A percentile compares a stretch with the other conserved stretches of the same genome.
Evolutionary conservation across 2,888 invertebrate species (phyloP).

Genomic region (Cotesia congregata): DNA sequence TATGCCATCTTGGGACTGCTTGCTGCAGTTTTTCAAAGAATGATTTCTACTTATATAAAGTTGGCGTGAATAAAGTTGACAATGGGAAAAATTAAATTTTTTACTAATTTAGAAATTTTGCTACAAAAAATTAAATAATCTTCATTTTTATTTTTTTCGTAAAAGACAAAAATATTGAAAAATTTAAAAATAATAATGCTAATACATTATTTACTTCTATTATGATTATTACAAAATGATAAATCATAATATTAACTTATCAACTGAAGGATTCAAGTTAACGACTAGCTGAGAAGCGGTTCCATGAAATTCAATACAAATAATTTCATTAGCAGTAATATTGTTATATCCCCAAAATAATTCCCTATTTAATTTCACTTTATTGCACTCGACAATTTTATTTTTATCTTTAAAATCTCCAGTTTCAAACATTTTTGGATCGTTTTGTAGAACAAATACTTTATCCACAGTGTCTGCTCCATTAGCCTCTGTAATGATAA

Average conservation of each 20-base stretch:
- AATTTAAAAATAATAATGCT: slow-evolving; percentile 45
- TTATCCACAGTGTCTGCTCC: slow-evolving; percentile 81
- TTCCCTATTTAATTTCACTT: slow-evolving; percentile 64
- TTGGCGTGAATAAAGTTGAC: too few relatives aligned
- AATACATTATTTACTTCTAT: slow-evolving; percentile 44
- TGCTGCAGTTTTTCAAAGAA: too few relatives aligned
- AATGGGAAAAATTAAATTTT: too few relatives aligned
- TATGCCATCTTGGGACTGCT: too few relatives aligned
- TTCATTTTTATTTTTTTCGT: too few relatives aligned
- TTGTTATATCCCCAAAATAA: slow-evolving; percentile 83
- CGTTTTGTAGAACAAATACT: slow-evolving; percentile 87
- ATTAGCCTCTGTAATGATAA: slow-evolving; percentile 75
- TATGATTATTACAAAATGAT: slow-evolving; percentile 36
- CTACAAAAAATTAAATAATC: too few relatives aligned
- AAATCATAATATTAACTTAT: slow-evolving; percentile 63
- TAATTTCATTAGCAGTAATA: slow-evolving; percentile 76
- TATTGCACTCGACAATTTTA: slow-evolving; percentile 74
- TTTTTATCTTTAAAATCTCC: slow-evolving; percentile 88
- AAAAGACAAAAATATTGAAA: too few relatives aligned
- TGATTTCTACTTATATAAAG: too few relatives aligned
- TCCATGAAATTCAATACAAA: slow-evolving; percentile 90
- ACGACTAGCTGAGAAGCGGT: slow-evolving; percentile 77
- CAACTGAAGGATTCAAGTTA: slow-evolving; percentile 72
- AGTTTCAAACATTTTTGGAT: slow-evolving; percentile 85
- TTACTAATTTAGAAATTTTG: too few relatives aligned